Conservation (phyloP, 2,888 invertebrate species). For the Nomada fucata region DNA sequence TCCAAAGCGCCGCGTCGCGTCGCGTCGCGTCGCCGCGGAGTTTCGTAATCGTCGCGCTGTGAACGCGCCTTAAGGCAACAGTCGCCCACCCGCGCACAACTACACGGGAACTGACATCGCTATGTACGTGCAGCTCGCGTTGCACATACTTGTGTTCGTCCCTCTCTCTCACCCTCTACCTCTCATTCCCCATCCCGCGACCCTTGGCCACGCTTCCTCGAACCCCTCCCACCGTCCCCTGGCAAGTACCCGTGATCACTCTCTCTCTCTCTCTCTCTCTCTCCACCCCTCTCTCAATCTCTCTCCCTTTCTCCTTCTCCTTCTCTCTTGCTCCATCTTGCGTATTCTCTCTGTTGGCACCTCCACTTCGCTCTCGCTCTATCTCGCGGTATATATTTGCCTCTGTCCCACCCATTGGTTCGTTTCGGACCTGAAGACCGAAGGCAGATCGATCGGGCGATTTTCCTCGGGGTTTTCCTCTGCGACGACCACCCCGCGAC, state of each 20-base stretch:
- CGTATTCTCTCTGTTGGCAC: conserved; percentile 43
- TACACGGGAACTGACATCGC: conserved; percentile 67
- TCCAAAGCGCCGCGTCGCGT: conserved; percentile 22
- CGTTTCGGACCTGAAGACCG: conserved; percentile 83
- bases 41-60: conserved; percentile 63
- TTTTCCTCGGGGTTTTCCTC: conserved; percentile 84
- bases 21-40: neutral
- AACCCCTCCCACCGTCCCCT: conserved; percentile 46
- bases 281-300: conserved; percentile 39
- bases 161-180: conserved; percentile 56
- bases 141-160: conserved; percentile 77
- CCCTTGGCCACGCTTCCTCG: conserved; percentile 49
- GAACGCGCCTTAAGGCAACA: conserved; percentile 76
- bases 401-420: conserved; percentile 61
- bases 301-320: conserved; percentile 30
- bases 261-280: conserved; percentile 44
- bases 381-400: conserved; percentile 30
- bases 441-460: conserved; percentile 84
- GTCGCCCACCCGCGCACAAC: conserved; percentile 80
- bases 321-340: conserved; percentile 29
- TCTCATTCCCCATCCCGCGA: conserved; percentile 34
- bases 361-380: conserved; percentile 39
- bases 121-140: conserved; percentile 74
- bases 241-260: conserved; percentile 56
- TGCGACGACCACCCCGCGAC: conserved; percentile 81